Evolutionary conservation across 2,888 invertebrate species (phyloP), one percentile per base, ranked within the genome.

Genomic region (Cheilosia pagana): DNA sequence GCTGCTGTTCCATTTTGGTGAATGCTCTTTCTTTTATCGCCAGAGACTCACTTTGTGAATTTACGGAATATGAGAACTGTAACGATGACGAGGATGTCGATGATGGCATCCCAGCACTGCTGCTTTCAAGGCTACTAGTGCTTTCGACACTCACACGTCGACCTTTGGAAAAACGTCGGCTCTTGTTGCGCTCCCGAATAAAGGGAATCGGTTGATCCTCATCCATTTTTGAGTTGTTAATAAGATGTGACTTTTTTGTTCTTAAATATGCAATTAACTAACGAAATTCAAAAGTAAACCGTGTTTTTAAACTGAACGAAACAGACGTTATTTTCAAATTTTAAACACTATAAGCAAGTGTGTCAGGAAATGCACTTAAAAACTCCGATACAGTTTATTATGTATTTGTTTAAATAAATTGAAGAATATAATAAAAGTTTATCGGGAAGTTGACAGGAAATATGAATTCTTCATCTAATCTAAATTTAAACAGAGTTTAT

Each of bases 31-130:
- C 89, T 71, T 89, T 89, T 68, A 90, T 90, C n/a, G 89, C 89
- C 45, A 88, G 88, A 1, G 85, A 76, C 71, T 91, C 91, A 81
- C 90, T 89, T 70, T 91, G 90, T 14, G 90, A 90, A 75, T 91
- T 89, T 2, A 91, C 90, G 19, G 91, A 91, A 75, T 89, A 90
- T n/a, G 90, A 89, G 43, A 88, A 88, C 45, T 90, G 88, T 67
- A 90, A 83, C n/a, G 88, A 88, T 31, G 72, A 87, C 85, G 85
- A 83, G 79, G 86, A 87, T 79, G 77, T 76, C 60, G 75, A 87
- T 12, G 86, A 77, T 43, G 25, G 59, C n/a, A 79, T 57, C 10
- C 74, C 76, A n/a, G 72, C 45, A 63, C 78, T 86, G 12, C 60
- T 76, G 53, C 81, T 87, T 14, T 74, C 82, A 4, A 55, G 48